A percentile compares a stretch with the other conserved stretches of the same genome.
Conservation (phyloP, 2,888 invertebrate species). For the Lasioglossum figueresi region DNA sequence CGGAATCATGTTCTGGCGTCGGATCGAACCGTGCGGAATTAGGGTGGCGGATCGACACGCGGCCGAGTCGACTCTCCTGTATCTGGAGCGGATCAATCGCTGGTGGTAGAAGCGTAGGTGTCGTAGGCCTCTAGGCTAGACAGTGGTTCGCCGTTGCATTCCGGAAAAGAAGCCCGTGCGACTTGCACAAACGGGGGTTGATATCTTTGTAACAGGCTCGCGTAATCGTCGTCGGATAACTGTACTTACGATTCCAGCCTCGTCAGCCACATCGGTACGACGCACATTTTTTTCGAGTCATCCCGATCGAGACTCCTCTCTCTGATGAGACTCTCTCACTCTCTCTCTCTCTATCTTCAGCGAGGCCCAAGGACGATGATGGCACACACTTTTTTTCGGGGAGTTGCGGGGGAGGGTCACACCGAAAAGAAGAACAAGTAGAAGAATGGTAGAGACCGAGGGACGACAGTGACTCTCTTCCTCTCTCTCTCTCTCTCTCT, state of each 20-base stretch:
- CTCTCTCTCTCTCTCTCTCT: not conserved
- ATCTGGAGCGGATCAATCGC: slow-evolving; percentile 43
- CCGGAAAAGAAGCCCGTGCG: not conserved
- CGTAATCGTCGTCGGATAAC: not conserved
- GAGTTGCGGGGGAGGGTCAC: not conserved
- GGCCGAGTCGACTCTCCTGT: slow-evolving; percentile 1
- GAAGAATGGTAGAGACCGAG: not conserved
- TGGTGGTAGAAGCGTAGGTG: slow-evolving; percentile 34
- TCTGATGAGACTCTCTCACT: not conserved
- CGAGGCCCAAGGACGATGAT: not conserved
- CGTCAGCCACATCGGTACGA: slow-evolving; percentile 81
- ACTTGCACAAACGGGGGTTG: not conserved
- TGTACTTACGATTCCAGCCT: slow-evolving; percentile 81
- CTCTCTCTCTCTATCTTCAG: not conserved
- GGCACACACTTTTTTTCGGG: not conserved
- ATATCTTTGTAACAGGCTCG: not conserved
- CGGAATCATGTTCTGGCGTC: not conserved
- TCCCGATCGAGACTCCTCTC: slow-evolving; percentile 54
- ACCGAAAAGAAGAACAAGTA: slow-evolving; percentile 31
- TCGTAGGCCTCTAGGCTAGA: slow-evolving; percentile 11
- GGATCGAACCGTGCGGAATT: not conserved
- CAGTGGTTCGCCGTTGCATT: not conserved
- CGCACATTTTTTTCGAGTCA: slow-evolving; percentile 81
- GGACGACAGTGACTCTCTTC: not conserved
- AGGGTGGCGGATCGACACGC: slow-evolving; percentile 10